Evolutionary conservation across 1,140 invertebrate genomes (phyloP).

Genomic region (Drosophila ironensis): DNA sequence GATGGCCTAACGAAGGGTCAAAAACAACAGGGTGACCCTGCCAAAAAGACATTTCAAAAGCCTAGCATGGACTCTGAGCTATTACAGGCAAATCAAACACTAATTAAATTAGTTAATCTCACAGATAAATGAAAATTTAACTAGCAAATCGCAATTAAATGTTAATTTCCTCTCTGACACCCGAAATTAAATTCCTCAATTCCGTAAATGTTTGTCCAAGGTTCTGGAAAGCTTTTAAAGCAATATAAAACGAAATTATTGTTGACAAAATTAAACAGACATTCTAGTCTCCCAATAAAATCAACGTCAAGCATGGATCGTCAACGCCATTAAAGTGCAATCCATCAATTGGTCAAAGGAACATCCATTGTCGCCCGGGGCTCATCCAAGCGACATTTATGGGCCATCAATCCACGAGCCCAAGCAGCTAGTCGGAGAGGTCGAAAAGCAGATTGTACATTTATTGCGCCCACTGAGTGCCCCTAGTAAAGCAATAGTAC

Average conservation of each 20-base stretch:
- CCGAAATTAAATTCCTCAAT: slow-evolving; percentile 10
- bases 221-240: slow-evolving; percentile 4
- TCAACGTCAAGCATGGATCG: background rate
- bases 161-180: background rate
- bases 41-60: too few species aligned
- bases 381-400: slow-evolving; percentile 17
- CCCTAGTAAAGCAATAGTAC: slow-evolving; percentile 68
- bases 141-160: too few species aligned
- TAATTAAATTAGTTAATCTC: background rate
- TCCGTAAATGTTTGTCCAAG: slow-evolving; percentile 4
- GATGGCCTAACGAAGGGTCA: slow-evolving; percentile 34
- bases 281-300: slow-evolving; percentile 13
- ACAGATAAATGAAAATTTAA: background rate
- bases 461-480: slow-evolving; percentile 46
- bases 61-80: too few species aligned
- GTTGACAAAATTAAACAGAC: slow-evolving; percentile 28
- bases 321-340: slow-evolving; percentile 32
- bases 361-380: slow-evolving; percentile 11
- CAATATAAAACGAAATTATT: slow-evolving; percentile 5
- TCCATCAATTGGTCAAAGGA: slow-evolving; percentile 37
- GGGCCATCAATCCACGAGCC: slow-evolving; percentile 35
- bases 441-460: slow-evolving; percentile 10
- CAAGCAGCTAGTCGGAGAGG: background rate
- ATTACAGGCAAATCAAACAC: too few species aligned
- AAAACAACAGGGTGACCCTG: slow-evolving; percentile 38